Conservation (phyloP, 2,888 invertebrate species). For the Parapristionchus giblindavisi region DNA sequence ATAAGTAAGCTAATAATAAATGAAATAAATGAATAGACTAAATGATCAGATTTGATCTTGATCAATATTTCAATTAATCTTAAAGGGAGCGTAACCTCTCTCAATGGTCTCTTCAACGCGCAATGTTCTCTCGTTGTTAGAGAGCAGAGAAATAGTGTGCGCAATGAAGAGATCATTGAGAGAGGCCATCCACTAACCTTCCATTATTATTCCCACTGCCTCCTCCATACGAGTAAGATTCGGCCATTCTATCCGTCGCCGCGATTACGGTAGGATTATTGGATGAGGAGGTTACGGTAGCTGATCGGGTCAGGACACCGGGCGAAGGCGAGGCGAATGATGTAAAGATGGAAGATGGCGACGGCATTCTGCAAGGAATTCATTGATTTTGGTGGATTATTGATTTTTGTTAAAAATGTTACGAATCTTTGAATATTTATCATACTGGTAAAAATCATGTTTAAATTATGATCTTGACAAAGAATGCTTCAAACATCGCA, state of each 20-base stretch:
- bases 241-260: conserved; percentile 6
- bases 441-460: neutral
- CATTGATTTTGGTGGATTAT: neutral
- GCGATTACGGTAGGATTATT: conserved; percentile 13
- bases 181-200: neutral
- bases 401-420: neutral
- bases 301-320: conserved; percentile 32
- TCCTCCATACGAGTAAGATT: conserved; percentile 28
- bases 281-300: conserved; percentile 9
- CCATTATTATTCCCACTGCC: conserved; percentile 8
- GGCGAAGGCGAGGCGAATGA: conserved; percentile 25
- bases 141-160: no score
- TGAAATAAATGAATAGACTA: no score
- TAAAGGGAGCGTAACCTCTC: no score
- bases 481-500: neutral
- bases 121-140: no score
- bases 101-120: no score
- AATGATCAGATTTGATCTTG: no score
- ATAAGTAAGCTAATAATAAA: no score
- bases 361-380: conserved; percentile 25
- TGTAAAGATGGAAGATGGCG: conserved; percentile 15
- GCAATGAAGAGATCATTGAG: neutral
- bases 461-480: neutral
- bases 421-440: neutral
- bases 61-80: no score